Percentiles rank a stretch among this genome's conserved stretches.
Evolutionary conservation across 2,888 invertebrate genomes (phyloP).

Genomic region (Conistra vaccinii): DNA sequence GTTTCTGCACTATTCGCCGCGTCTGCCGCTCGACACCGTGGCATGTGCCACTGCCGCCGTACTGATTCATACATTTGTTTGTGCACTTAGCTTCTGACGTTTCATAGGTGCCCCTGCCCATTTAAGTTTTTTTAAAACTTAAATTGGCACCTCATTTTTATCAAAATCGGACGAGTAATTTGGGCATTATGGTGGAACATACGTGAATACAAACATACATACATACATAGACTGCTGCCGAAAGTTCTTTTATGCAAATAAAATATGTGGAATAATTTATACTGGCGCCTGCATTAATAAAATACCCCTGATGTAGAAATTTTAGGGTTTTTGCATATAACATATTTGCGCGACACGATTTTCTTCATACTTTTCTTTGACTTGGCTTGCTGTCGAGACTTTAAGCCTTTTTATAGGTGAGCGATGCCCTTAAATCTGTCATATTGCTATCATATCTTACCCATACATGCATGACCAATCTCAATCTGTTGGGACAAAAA

Average conservation of each 20-base stretch:
- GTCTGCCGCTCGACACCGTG: too few relatives aligned
- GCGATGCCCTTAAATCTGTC: not conserved
- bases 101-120: too few relatives aligned
- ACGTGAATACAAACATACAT: not conserved
- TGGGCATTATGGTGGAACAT: not conserved
- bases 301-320: not conserved
- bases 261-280: not conserved
- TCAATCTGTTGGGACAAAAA: constrained; percentile 75
- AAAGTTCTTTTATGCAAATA: not conserved
- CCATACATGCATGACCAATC: constrained; percentile 70
- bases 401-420: not conserved
- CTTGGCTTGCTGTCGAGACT: not conserved
- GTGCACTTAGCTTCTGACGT: too few relatives aligned
- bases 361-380: not conserved
- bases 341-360: not conserved
- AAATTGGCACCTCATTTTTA: too few relatives aligned
- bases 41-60: too few relatives aligned
- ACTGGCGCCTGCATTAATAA: not conserved
- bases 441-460: constrained; percentile 66
- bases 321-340: not conserved
- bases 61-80: too few relatives aligned
- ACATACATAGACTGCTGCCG: not conserved
- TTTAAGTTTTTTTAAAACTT: too few relatives aligned
- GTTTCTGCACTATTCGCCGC: too few relatives aligned
- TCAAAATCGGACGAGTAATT: too few relatives aligned